Base-by-base conservation (phyloP, 2,888 invertebrate genomes). In the Teinopalpus imperialis region DNA sequence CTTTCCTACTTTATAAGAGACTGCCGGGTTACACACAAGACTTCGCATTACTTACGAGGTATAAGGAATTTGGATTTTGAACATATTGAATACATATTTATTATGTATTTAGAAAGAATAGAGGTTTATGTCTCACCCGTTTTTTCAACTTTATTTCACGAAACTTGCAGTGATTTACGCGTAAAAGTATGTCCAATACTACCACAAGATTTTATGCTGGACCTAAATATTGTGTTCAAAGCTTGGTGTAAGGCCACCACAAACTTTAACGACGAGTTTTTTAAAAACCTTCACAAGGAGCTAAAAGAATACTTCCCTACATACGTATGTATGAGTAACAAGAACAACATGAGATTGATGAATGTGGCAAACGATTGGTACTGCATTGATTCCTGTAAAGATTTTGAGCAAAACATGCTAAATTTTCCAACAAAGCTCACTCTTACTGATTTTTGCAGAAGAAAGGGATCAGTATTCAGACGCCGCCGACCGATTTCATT, bases 191-290 rank as follows among this genome's bases (percentile, higher is more conserved):
- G 32, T 49, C 48, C 24, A 34, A 50, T 6, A 41, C 48, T 72
- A 10, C 69, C 72, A 1, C 32, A 50, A 16, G 59, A 60, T 35
- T 67, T 72, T 10, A 60, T 64, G 57, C 29, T 72, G 3, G 64
- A 67, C 31, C 66, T 71, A 0, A 69, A 72, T 39, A 68, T 71
- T 3, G 44, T 71, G 12, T 72, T 73, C 39, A 68, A 61, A 47
- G 69, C 71, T 29, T 73, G 72, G 72, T 64, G 63, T 31, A 72
- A 64, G 35, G 21, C 42, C 0, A 54, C 48, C 1, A 68, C 56
- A 1, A 47, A n/a, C 1, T 72, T 73, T 37, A 53, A 71, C 27
- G 59, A 58, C 1, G 8, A 21, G 0, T 73, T 73, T 43, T 65
- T 61, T 35, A 42, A 32, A 2, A 48, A 53, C 9, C 14, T 72